Conservation (phyloP, 1,140 invertebrate genomes). For the Papilio polytes region DNA sequence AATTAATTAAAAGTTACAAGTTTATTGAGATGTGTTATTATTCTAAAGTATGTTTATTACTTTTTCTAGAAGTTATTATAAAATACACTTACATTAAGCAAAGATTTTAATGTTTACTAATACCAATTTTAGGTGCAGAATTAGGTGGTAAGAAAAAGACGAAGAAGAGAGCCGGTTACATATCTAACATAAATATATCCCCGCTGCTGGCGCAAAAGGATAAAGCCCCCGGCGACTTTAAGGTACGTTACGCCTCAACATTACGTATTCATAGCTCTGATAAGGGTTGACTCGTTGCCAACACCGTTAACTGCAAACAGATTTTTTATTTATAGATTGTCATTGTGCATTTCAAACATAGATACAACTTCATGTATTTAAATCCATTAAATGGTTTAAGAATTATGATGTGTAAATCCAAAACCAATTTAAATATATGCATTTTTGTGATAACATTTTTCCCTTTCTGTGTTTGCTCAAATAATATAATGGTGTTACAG, state of each 20-base stretch:
- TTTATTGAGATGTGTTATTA: too few relatives aligned
- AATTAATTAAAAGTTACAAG: too few relatives aligned
- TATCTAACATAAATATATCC: slow-evolving; percentile 86
- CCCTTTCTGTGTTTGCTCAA: neutral
- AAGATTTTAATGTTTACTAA: slow-evolving; percentile 45
- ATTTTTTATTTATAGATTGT: slow-evolving; percentile 40
- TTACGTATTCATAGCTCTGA: slow-evolving; percentile 68
- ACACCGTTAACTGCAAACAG: slow-evolving; percentile 45
- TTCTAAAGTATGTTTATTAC: too few relatives aligned
- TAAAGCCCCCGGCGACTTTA: slow-evolving; percentile 69
- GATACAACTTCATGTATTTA: neutral
- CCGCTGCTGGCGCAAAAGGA: slow-evolving; percentile 88
- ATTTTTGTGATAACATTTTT: too few relatives aligned
- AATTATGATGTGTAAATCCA: neutral
- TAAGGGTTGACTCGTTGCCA: slow-evolving; percentile 64
- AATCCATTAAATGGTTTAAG: neutral
- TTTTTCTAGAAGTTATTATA: too few relatives aligned
- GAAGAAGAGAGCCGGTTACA: slow-evolving; percentile 85
- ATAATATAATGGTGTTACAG: slow-evolving; percentile 48
- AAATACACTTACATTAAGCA: too few relatives aligned
- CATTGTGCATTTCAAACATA: neutral
- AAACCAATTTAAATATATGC: too few relatives aligned
- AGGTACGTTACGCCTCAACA: slow-evolving; percentile 57
- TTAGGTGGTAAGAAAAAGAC: slow-evolving; percentile 86
- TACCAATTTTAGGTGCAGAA: slow-evolving; percentile 79